Conservation (phyloP, 2,888 invertebrate species). For the Anorthoa munda region DNA sequence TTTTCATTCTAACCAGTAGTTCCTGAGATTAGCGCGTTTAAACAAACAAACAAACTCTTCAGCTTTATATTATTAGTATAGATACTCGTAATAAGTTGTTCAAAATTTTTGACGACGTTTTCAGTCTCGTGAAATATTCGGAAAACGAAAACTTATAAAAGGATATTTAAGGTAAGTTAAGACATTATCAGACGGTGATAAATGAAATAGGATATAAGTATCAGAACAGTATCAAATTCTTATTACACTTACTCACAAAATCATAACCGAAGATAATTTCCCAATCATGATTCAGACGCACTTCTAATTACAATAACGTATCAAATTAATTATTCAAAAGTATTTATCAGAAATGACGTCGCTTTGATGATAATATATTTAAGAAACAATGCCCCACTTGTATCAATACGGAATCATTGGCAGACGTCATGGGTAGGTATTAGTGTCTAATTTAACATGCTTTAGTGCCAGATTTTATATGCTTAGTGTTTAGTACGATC, state of each 20-base stretch:
- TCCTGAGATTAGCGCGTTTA: no score
- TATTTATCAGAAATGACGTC: neutral
- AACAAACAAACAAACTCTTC: no score
- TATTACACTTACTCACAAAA: slow-evolving; percentile 10
- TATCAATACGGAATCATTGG: slow-evolving; percentile 8
- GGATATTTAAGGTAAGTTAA: neutral
- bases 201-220: neutral
- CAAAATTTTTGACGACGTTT: no score
- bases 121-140: no score
- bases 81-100: no score
- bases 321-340: neutral
- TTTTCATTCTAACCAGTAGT: no score
- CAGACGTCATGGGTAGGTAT: neutral
- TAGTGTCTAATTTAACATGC: neutral
- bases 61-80: no score
- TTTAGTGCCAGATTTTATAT: neutral
- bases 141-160: neutral
- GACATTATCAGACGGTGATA: neutral
- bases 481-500: neutral
- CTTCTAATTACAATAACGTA: neutral
- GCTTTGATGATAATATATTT: neutral
- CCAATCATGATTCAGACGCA: slow-evolving; percentile 6
- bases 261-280: slow-evolving; percentile 1
- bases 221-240: neutral
- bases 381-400: slow-evolving; percentile 12